A percentile compares a stretch with the other conserved stretches of the same genome.
phyloP scores from a whole-genome alignment of 2,888 invertebrate species.

The Eucriotettix oculatus region DNA sequence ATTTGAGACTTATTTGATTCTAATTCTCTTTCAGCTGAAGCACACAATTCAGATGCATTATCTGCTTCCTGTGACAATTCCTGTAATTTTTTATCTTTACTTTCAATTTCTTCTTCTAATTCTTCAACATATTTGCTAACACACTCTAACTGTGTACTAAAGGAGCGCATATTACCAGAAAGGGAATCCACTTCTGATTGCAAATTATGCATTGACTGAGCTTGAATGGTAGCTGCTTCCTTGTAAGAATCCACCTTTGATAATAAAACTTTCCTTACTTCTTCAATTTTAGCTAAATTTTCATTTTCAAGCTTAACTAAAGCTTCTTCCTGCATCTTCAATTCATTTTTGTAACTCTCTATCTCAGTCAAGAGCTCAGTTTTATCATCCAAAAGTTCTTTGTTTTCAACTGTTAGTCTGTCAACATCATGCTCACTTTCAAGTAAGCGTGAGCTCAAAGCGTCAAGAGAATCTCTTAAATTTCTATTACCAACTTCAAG shows the following conservation, averaged over 20 bases:
- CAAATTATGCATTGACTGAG: not conserved
- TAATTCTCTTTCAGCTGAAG: not conserved
- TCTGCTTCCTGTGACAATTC: not conserved
- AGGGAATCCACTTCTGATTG: not conserved
- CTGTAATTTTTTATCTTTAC: not conserved
- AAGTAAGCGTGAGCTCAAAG: slow-evolving; percentile 6
- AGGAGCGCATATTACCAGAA: not conserved
- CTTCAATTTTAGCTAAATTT: slow-evolving; percentile 2
- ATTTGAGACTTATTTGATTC: slow-evolving; percentile 1
- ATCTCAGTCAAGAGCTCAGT: not conserved
- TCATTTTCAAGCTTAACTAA: slow-evolving; percentile 4
- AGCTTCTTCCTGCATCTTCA: not conserved
- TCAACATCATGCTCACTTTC: slow-evolving; percentile 8
- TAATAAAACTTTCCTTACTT: not conserved
- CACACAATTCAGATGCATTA: not conserved
- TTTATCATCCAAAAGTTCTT: not conserved
- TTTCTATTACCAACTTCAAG: slow-evolving; percentile 7
- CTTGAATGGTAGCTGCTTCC: not conserved
- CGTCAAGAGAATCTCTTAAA: slow-evolving; percentile 7
- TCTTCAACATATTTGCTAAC: not conserved
- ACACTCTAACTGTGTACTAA: not conserved
- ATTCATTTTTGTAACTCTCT: not conserved
- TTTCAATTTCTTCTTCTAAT: not conserved
- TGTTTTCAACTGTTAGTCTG: slow-evolving; percentile 1
- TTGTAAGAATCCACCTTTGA: not conserved